These are phyloP conservation scores for Pipistrellus nathusii DNA, from an alignment of 2,797 vertebrate genomes.

Conservation along the genomic window DNA sequence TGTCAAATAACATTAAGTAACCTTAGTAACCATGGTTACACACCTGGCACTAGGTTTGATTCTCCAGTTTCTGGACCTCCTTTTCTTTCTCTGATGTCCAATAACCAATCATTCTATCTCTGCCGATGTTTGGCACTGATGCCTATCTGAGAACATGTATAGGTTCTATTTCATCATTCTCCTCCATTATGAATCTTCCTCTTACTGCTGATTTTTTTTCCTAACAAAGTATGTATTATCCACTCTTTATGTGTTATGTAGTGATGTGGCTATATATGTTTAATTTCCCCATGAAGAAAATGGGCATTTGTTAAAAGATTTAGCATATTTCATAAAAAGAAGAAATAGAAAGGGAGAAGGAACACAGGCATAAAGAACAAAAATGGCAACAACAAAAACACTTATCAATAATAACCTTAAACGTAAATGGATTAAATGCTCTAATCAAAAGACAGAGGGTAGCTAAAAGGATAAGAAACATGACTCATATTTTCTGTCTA, in stretches of 20 bases:
- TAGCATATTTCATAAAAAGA: neutral
- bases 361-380: no score
- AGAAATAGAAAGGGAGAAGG: no score
- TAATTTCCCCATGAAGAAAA: slow-evolving; percentile 39
- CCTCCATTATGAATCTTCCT: neutral
- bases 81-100: neutral
- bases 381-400: no score
- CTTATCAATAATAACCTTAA: no score
- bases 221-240: neutral
- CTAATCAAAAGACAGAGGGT: no score
- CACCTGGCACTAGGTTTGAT: neutral
- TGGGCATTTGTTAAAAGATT: neutral
- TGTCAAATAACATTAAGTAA: neutral
- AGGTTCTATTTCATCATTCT: neutral
- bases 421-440: no score
- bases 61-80: neutral
- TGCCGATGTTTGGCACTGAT: neutral
- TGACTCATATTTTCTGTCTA: no score
- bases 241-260: neutral
- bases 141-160: neutral
- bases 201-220: neutral
- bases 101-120: neutral
- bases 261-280: neutral
- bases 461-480: no score
- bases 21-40: neutral